Base-by-base conservation (phyloP, 2,797 vertebrate genomes). In the Syngnathus acus region DNA sequence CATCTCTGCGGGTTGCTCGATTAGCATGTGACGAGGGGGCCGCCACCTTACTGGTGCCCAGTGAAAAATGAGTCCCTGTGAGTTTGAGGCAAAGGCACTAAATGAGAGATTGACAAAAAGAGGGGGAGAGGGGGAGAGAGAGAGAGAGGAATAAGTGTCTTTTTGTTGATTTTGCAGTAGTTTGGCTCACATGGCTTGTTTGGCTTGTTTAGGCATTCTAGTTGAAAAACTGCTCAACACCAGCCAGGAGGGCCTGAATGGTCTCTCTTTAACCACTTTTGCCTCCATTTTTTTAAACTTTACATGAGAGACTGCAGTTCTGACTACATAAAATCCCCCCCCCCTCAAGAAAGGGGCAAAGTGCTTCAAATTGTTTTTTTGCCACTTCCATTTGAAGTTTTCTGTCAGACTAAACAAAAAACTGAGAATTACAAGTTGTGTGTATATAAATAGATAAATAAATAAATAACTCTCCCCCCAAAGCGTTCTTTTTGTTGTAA, bases 1-100 rank as follows among this genome's bases (percentile, higher is more conserved):
- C 32, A 32, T 32, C 32, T 32, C 32, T 32, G 32, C 4, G 32
- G 32, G 69, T 66, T 43, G 17, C 50, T 78, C 74, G 69, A 77
- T 90, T 87, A 85, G 77, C 86, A 84, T 88, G 75, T 82, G 84
- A 77, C 85, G 82, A 78, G n/a, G 59, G 81, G 74, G 78, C 81
- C 86, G 84, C 82, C 84, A 78, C 84, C 75, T 55, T 60, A 42
- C 76, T 77, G 77, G 78, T 81, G 75, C 75, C 69, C 65, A 37
- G 68, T 81, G 84, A 87, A 88, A 88, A 90, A 88, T 82, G 83
- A 84, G 76, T 67, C 80, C 64, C 80, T 81, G 78, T 72, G 17
- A 82, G 80, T 68, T 55, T 55, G 84, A 84, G 71, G 78, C 85
- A 87, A 86, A 89, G 81, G 80, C 65, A 64, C 53, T 43, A 71